Base-by-base conservation (phyloP, 2,888 invertebrate genomes). In the Zygothrica quintamaculata region DNA sequence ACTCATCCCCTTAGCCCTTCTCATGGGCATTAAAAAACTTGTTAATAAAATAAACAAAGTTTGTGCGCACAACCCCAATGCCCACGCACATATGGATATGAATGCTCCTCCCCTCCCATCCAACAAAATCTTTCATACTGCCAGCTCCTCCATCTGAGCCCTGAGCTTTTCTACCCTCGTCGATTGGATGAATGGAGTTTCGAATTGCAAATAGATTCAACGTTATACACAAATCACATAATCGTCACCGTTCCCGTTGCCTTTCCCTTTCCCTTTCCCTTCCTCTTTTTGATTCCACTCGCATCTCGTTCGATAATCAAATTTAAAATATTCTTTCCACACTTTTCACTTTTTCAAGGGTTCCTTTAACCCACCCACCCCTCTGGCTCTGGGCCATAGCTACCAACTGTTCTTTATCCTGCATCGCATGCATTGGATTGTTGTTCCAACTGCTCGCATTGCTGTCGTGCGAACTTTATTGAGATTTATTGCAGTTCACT, bases 11-110 rank as follows among this genome's bases (percentile, higher is more conserved):
- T n/a, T n/a, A n/a, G n/a, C n/a, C 36, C 12, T 26, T 29, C 1
- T 31, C 16, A 22, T 50, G 9, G 22, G 6, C 1, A 11, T 12
- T 37, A 51, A 59, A 47, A 65, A 75, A 81, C 70, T 82, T 84
- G 87, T 78, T 82, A 87, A 82, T 82, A 87, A 75, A 71, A 85
- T 78, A 85, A 82, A 87, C 86, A 87, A 84, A 87, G 69, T 87
- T 84, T 60, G 50, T 46, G 36, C 74, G 50, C 50, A 50, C 65
- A 76, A 62, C 77, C 67, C 77, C 68, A 47, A 25, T 46, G 39
- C 16, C n/a, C 42, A 48, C 46, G 37, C 34, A n/a, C 33, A 47
- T 18, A 31, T 44, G 22, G 7, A 12, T 9, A n/a, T 43, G 7
- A 25, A 31, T 3, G 44, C 8, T 22, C 18, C 18, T 5, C 48